Evolutionary conservation across 2,797 vertebrate genomes (phyloP).

Genomic region (Enteromius afrohamiltoni): DNA sequence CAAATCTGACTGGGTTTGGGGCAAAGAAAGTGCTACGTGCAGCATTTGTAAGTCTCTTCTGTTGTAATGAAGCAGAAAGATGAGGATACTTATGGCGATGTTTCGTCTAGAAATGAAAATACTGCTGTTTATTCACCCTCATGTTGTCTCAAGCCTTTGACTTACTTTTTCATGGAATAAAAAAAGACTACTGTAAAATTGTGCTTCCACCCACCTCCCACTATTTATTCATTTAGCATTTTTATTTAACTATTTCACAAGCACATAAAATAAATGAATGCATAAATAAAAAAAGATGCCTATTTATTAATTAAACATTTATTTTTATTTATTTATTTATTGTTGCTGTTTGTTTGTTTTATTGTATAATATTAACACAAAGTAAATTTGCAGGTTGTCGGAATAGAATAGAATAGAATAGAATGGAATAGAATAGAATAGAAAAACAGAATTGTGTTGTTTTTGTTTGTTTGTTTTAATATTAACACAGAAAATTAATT

Average conservation of each 20-base stretch:
- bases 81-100: neutral
- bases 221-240: neutral
- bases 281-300: too few species aligned
- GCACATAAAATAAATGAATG: too few species aligned
- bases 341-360: too few species aligned
- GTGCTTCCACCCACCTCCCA: neutral
- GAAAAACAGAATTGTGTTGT: neutral
- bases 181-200: neutral
- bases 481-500: too few species aligned
- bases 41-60: neutral
- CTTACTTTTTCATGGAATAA: neutral
- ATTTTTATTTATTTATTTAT: too few species aligned
- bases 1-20: neutral
- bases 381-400: neutral
- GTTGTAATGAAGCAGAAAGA: neutral
- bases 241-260: too few species aligned
- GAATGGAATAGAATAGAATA: neutral
- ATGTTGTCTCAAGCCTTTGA: neutral
- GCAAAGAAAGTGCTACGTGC: neutral
- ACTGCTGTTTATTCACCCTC: neutral
- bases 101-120: neutral
- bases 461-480: too few species aligned
- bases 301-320: too few species aligned
- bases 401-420: neutral
- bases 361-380: neutral